Percentiles rank a stretch among this genome's conserved stretches.
These are phyloP conservation scores for Apantesis nais DNA, from an alignment of 2,888 invertebrate species.

Conservation along the genomic window DNA sequence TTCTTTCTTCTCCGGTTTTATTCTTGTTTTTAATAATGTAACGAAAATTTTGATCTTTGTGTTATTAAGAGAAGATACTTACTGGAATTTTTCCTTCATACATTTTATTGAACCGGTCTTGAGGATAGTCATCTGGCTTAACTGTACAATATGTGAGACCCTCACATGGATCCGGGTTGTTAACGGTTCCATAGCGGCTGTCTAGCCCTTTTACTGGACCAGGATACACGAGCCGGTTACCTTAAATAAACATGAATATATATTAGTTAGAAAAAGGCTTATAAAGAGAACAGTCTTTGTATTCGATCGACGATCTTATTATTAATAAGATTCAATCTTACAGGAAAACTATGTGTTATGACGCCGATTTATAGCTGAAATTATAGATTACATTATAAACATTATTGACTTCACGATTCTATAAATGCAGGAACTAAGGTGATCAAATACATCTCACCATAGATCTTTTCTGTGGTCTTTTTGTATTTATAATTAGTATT, in stretches of 20 bases:
- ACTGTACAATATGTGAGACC: slow-evolving; percentile 64
- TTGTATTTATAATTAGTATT: not conserved
- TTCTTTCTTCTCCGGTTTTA: no score
- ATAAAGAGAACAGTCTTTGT: not conserved
- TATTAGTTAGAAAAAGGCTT: no score
- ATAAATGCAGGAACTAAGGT: not conserved
- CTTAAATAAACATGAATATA: slow-evolving; percentile 34
- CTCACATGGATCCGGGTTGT: slow-evolving; percentile 55
- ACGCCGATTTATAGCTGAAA: not conserved
- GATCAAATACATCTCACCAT: not conserved
- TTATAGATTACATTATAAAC: not conserved
- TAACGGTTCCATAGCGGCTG: slow-evolving; percentile 45
- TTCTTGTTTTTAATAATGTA: not conserved
- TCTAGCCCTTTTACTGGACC: slow-evolving; percentile 56
- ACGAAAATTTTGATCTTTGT: not conserved
- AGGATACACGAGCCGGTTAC: slow-evolving; percentile 56
- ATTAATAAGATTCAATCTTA: not conserved
- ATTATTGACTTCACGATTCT: not conserved
- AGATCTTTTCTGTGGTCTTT: not conserved
- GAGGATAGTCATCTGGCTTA: slow-evolving; percentile 68
- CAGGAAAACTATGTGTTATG: not conserved
- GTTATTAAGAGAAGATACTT: not conserved
- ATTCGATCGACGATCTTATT: no score
- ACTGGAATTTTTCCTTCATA: slow-evolving; percentile 64
- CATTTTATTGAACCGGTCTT: slow-evolving; percentile 62